Evolutionary conservation across 2,797 vertebrate genomes (phyloP).

Genomic region (Crypturellus tataupa): DNA sequence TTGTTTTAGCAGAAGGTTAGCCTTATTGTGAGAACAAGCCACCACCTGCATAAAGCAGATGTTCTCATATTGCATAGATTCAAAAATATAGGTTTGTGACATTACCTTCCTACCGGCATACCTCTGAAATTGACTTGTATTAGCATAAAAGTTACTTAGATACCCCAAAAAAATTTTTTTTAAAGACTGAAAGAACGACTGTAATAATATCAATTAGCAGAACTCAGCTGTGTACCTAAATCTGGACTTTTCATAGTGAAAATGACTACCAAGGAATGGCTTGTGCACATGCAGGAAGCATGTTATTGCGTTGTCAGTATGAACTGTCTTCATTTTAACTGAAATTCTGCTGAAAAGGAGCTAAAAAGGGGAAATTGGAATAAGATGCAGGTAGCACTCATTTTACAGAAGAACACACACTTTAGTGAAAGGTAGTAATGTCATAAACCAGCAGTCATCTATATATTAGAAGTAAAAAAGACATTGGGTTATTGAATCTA

Average conservation of each 20-base stretch:
- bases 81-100: not conserved
- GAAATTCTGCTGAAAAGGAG: not conserved
- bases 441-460: not conserved
- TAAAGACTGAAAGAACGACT: not conserved
- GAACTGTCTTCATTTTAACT: not conserved
- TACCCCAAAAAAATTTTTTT: not conserved
- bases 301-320: fast-evolving
- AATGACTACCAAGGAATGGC: not conserved
- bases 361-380: not conserved
- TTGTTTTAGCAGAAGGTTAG: not conserved
- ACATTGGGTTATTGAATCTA: not conserved
- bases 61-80: not conserved
- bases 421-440: not conserved
- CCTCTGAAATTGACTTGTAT: not conserved
- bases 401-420: not conserved
- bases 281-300: fast-evolving
- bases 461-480: not conserved
- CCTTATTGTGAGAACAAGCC: not conserved
- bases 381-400: not conserved
- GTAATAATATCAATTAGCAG: not conserved
- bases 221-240: not conserved
- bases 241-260: not conserved
- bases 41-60: not conserved
- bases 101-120: not conserved
- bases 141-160: not conserved